phyloP scores from a whole-genome alignment of 1,140 invertebrate genomes.

The Zelostemma sp. region DNA sequence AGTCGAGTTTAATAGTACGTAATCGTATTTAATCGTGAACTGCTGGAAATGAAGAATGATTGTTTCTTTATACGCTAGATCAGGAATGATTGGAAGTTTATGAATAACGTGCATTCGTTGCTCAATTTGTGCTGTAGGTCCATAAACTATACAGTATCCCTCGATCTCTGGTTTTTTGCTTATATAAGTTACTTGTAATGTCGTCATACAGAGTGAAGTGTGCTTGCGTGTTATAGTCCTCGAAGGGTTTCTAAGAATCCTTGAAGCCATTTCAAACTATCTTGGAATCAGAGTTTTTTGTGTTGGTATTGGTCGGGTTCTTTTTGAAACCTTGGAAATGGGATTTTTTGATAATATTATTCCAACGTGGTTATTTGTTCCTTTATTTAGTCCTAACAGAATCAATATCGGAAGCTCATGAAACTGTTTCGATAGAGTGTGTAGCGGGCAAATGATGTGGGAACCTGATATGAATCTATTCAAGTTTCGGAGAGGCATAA shows the following conservation, averaged over 20 bases:
- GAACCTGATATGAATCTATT: constrained; percentile 1
- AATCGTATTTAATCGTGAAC: too few species aligned
- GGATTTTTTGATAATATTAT: too few species aligned
- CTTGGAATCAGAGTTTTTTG: not conserved
- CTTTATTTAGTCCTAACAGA: not conserved
- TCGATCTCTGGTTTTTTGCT: not conserved
- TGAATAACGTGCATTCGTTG: too few species aligned
- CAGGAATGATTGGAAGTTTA: too few species aligned
- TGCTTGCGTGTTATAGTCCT: not conserved
- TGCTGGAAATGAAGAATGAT: too few species aligned
- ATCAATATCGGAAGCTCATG: not conserved
- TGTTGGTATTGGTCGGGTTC: not conserved
- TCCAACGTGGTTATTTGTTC: too few species aligned
- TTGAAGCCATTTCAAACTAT: not conserved
- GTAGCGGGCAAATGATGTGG: not conserved
- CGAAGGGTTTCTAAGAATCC: not conserved
- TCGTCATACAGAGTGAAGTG: not conserved
- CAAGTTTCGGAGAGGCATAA: not conserved
- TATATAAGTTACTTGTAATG: not conserved
- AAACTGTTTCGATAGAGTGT: not conserved
- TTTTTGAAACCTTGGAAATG: not conserved
- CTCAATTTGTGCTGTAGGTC: too few species aligned
- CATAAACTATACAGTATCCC: too few species aligned
- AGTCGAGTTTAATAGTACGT: too few species aligned
- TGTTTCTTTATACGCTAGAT: too few species aligned